Evolutionary conservation across 1,140 invertebrate genomes (phyloP).

Genomic region (Radopholus similis): DNA sequence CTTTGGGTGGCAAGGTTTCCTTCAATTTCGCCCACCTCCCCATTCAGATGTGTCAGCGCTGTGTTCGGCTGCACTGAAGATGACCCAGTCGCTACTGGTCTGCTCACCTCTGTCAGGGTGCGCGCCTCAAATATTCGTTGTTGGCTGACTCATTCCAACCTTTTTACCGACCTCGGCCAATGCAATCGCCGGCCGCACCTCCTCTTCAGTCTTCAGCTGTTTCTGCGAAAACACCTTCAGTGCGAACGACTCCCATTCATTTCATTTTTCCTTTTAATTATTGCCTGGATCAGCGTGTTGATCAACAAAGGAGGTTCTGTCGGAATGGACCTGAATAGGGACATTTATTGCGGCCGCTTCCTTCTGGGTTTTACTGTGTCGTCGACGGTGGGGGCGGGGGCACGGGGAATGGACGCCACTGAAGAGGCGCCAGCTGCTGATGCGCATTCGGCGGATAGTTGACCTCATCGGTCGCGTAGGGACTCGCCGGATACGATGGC

Average conservation of each 20-base stretch:
- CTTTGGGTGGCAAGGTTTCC: background rate
- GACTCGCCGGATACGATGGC: too few species aligned
- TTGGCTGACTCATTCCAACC: too few species aligned
- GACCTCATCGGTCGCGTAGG: too few species aligned
- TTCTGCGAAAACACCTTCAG: slow-evolving; percentile 1
- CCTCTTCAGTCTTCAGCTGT: slow-evolving; percentile 7
- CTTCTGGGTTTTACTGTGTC: too few species aligned
- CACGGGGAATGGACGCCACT: too few species aligned
- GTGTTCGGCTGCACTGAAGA: background rate
- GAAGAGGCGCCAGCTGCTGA: too few species aligned
- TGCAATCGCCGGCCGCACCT: background rate
- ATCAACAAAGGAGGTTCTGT: slow-evolving; percentile 29
- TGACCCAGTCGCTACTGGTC: background rate
- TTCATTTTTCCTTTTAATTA: background rate
- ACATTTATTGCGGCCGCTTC: too few species aligned
- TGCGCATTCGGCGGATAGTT: too few species aligned
- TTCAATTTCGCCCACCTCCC: background rate
- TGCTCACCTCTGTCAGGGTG: slow-evolving; percentile 5
- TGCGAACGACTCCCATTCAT: background rate
- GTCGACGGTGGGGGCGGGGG: too few species aligned
- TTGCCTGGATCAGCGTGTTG: slow-evolving; percentile 27
- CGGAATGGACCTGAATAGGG: too few species aligned
- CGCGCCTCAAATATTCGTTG: too few species aligned
- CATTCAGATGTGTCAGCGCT: background rate
- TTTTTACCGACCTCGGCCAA: slow-evolving; percentile 23